Evolutionary conservation across 2,888 invertebrate genomes (phyloP).

Genomic region (Drosophila demipolita): DNA sequence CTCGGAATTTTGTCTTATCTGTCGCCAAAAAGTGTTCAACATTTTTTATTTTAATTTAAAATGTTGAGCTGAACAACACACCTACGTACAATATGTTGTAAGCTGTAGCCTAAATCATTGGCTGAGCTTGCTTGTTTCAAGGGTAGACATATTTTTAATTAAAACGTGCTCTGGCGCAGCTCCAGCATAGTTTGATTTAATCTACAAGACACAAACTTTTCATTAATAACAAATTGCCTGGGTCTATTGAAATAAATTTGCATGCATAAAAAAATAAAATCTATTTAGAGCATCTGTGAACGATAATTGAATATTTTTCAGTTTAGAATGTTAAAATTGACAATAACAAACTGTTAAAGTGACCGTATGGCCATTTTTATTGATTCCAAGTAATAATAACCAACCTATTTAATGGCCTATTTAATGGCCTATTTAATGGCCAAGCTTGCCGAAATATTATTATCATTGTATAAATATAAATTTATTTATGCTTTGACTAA

Average conservation of each 20-base stretch:
- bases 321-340: background rate
- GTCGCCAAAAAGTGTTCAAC: conserved; percentile 35
- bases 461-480: background rate
- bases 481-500: background rate
- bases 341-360: conserved; percentile 16
- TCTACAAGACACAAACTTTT: conserved; percentile 55
- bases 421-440: background rate
- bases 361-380: conserved; percentile 12
- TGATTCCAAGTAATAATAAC: background rate
- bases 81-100: background rate
- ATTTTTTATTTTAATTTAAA: conserved; percentile 35
- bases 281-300: conserved; percentile 69
- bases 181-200: conserved; percentile 71
- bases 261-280: conserved; percentile 58
- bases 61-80: conserved; percentile 38
- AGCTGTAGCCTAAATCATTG: conserved; percentile 19
- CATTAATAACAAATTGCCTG: conserved; percentile 50
- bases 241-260: conserved; percentile 69
- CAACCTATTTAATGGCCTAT: background rate
- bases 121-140: conserved; percentile 62
- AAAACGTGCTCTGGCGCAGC: conserved; percentile 45
- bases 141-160: conserved; percentile 73
- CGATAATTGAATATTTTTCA: conserved; percentile 23
- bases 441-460: background rate
- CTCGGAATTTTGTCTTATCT: conserved; percentile 49